Conservation (phyloP, 2,797 vertebrate species). For the Coregonus ussuriensis region DNA sequence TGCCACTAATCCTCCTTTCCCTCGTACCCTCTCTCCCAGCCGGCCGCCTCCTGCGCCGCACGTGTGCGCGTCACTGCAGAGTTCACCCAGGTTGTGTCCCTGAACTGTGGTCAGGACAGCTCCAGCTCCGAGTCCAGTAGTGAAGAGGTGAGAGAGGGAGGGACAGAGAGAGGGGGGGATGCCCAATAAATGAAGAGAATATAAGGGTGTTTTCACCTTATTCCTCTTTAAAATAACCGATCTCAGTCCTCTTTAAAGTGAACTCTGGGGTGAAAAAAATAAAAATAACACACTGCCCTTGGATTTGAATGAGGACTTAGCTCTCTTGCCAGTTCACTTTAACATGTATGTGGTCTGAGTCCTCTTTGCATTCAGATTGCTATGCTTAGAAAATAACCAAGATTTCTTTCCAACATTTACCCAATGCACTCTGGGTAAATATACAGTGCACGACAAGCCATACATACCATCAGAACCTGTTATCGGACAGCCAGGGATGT, state of each 20-base stretch:
- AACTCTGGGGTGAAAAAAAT: no score
- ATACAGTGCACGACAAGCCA: no score
- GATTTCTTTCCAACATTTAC: background rate
- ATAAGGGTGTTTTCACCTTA: no score
- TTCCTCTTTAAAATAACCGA: no score
- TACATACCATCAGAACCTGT: no score
- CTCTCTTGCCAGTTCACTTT: background rate
- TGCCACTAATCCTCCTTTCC: background rate
- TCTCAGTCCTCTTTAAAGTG: no score
- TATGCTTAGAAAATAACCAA: no score
- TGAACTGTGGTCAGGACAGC: constrained; percentile 55
- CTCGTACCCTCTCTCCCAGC: constrained; percentile 29
- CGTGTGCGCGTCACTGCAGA: constrained; percentile 37
- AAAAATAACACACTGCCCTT: no score
- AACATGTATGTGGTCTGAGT: background rate
- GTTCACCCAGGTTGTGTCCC: constrained; percentile 38
- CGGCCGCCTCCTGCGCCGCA: constrained; percentile 49
- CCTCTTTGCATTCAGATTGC: no score
- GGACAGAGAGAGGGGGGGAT: background rate
- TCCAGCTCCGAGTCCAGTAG: constrained; percentile 67
- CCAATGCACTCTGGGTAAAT: no score
- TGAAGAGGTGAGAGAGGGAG: constrained; percentile 58
- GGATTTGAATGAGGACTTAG: no score
- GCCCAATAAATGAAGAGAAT: background rate
- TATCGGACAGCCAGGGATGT: no score